Conservation (phyloP, 1,140 invertebrate genomes). For the Mercenaria mercenaria region DNA sequence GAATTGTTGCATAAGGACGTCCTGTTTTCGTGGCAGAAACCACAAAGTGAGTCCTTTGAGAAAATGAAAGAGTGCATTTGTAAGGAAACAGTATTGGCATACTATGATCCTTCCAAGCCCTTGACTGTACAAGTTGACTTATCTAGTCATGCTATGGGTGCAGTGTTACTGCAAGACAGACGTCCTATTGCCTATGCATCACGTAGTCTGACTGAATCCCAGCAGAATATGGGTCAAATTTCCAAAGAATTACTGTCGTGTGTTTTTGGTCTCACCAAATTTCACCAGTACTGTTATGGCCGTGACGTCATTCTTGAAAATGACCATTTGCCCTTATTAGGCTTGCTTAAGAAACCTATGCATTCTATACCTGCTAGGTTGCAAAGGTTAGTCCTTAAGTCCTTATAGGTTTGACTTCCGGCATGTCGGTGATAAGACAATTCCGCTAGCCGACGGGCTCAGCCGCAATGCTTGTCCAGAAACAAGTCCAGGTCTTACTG, state of each 20-base stretch:
- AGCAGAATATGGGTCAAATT: slow-evolving; percentile 19
- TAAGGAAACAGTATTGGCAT: background rate
- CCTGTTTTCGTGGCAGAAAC: background rate
- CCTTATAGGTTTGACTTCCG: slow-evolving; percentile 80
- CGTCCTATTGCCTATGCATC: background rate
- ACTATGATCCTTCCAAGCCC: slow-evolving; percentile 27
- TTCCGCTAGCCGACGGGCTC: slow-evolving; percentile 19
- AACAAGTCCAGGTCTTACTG: slow-evolving; percentile 15
- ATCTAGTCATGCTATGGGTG: background rate
- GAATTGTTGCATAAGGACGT: no score
- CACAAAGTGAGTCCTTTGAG: background rate
- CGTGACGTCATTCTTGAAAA: slow-evolving; percentile 17
- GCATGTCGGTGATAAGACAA: slow-evolving; percentile 70
- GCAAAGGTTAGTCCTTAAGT: slow-evolving; percentile 59
- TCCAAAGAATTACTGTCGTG: slow-evolving; percentile 30
- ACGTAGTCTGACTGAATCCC: background rate
- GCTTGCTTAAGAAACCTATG: slow-evolving; percentile 58
- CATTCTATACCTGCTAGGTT: slow-evolving; percentile 39
- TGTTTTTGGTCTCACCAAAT: slow-evolving; percentile 28
- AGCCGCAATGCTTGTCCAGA: background rate
- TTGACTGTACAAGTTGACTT: background rate
- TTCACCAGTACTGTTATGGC: slow-evolving; percentile 58
- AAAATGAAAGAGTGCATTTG: slow-evolving; percentile 10
- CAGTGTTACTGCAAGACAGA: background rate
- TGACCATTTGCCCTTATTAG: slow-evolving; percentile 46